Evolutionary conservation across 2,113 vertebrate genomes (phyloP).

Genomic region (Plecotus auritus): DNA sequence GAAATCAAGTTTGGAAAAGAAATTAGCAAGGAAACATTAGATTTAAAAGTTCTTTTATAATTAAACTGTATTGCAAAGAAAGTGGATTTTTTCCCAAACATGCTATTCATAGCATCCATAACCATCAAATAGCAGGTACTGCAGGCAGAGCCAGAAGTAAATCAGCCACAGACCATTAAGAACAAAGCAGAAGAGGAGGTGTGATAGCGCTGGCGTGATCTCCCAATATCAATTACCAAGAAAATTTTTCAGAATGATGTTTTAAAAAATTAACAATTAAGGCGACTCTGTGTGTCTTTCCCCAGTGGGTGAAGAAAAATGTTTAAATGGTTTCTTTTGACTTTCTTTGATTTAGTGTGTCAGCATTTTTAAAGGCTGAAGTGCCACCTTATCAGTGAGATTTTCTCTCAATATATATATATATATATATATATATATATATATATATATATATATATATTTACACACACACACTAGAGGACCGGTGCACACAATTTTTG

Average conservation of each 20-base stretch:
- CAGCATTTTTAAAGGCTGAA: neutral
- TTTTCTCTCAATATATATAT: neutral
- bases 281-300: neutral
- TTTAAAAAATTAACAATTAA: neutral
- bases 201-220: neutral
- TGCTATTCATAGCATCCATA: slow-evolving; percentile 38
- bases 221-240: neutral
- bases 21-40: slow-evolving; percentile 63
- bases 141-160: slow-evolving; percentile 6
- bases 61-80: slow-evolving; percentile 54
- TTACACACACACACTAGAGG: too few species aligned
- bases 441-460: too few species aligned
- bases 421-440: too few species aligned
- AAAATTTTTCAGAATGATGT: neutral
- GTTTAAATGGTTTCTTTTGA: neutral
- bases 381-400: neutral
- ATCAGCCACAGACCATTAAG: neutral
- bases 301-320: neutral
- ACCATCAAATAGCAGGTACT: slow-evolving; percentile 10
- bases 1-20: slow-evolving; percentile 53
- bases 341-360: neutral
- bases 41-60: slow-evolving; percentile 64
- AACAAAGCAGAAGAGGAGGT: neutral
- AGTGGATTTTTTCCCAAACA: slow-evolving; percentile 7
- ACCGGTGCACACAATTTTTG: too few species aligned